Conservation (phyloP, 2,888 invertebrate genomes). For the Seira musarum region DNA sequence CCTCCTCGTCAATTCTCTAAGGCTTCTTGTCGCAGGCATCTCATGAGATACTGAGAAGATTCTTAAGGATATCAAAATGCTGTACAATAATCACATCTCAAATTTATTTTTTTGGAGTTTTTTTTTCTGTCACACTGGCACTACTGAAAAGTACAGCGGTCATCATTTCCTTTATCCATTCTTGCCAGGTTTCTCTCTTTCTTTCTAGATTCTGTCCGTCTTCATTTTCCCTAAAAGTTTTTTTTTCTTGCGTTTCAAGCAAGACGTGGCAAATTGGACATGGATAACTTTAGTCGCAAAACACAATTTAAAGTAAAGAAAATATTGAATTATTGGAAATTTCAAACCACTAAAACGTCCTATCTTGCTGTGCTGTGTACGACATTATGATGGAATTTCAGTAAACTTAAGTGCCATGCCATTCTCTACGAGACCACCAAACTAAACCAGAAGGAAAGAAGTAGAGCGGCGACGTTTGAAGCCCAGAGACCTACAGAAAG, state of each 20-base stretch:
- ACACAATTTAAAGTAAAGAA: background rate
- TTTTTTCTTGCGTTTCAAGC: background rate
- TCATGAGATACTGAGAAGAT: background rate
- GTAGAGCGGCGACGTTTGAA: background rate
- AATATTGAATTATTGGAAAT: background rate
- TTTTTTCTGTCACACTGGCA: background rate
- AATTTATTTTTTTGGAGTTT: background rate
- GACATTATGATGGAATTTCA: constrained; percentile 19
- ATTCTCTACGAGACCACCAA: no score
- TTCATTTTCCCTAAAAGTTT: background rate
- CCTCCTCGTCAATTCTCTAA: background rate
- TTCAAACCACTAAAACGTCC: background rate
- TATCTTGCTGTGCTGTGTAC: constrained; percentile 30
- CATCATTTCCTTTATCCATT: background rate
- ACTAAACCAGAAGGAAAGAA: background rate
- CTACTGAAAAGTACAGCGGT: background rate
- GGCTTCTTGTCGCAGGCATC: background rate
- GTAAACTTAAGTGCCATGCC: background rate
- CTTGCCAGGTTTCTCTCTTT: background rate
- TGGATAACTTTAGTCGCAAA: background rate
- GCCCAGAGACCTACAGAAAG: background rate
- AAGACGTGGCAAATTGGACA: background rate
- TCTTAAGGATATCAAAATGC: background rate
- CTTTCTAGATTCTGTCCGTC: background rate
- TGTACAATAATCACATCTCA: no score